phyloP scores from a whole-genome alignment of 2,797 vertebrate species.

The Jordanella pulchra region DNA sequence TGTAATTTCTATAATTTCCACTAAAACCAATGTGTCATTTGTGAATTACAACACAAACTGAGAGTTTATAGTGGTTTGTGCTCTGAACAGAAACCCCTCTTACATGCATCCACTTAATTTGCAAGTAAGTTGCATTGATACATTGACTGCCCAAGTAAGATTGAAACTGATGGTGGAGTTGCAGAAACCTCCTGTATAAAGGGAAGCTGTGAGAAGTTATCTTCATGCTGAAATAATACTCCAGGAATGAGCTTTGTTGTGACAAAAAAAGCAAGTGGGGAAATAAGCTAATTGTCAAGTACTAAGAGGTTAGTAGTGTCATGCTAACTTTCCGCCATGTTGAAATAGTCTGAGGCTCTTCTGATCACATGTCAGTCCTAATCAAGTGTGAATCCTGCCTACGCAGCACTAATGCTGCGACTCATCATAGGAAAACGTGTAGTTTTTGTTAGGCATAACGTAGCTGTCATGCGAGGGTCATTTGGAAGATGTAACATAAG shows the following conservation, averaged over 20 bases:
- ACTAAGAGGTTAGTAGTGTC: not conserved
- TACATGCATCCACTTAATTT: not conserved
- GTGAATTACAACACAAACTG: not conserved
- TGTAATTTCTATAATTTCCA: not conserved
- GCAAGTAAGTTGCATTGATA: not conserved
- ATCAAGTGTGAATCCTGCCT: not conserved
- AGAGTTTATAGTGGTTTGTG: not conserved
- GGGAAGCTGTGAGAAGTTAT: not conserved
- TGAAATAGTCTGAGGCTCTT: not conserved
- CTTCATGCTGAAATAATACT: not conserved
- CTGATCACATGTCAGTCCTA: not conserved
- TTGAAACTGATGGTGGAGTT: not conserved
- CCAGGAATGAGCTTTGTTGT: not conserved
- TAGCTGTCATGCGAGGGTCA: constrained; percentile 41
- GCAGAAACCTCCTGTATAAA: not conserved
- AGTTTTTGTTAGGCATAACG: not conserved
- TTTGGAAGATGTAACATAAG: constrained; percentile 23
- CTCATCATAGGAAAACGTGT: not conserved
- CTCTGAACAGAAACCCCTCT: not conserved
- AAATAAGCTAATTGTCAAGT: not conserved
- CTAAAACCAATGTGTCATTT: not conserved
- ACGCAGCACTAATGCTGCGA: not conserved
- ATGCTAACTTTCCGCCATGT: not conserved
- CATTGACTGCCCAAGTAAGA: not conserved
- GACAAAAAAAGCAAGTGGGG: not conserved